These are phyloP conservation scores for Nasua narica DNA, from an alignment of 2,797 vertebrate species.

Conservation along the genomic window DNA sequence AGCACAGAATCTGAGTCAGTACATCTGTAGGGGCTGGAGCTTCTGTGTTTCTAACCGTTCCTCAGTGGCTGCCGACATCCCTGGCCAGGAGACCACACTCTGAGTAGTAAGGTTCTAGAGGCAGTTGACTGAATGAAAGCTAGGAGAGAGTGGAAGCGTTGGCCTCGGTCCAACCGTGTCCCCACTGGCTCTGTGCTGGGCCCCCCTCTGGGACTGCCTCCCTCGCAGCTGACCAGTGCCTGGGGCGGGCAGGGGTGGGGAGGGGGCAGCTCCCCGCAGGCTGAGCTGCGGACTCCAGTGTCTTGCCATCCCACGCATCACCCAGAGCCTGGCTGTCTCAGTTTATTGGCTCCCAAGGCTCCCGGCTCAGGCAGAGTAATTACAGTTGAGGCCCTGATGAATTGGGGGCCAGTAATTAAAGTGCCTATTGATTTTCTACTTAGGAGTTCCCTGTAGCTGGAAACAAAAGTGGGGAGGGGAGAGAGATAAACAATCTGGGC, in stretches of 20 bases:
- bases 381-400: slow-evolving; percentile 79
- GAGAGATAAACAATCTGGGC: slow-evolving; percentile 27
- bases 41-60: not conserved
- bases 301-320: not conserved
- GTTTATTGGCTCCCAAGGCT: slow-evolving; percentile 51
- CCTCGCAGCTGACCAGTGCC: not conserved
- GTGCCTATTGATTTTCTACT: slow-evolving; percentile 78
- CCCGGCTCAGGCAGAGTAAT: slow-evolving; percentile 71
- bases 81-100: not conserved
- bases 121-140: not conserved
- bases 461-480: slow-evolving; percentile 52
- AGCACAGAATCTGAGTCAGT: not conserved
- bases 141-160: not conserved
- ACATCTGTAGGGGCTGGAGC: not conserved
- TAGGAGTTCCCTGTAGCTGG: slow-evolving; percentile 76
- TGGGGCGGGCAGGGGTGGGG: rapidly evolving
- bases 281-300: not conserved
- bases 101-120: not conserved
- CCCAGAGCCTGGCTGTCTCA: not conserved
- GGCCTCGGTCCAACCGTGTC: not conserved
- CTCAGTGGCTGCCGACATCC: not conserved
- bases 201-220: not conserved
- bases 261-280: not conserved
- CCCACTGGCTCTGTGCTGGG: not conserved
- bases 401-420: slow-evolving; percentile 81